Conservation (phyloP, 2,888 invertebrate species). For the Tuta absoluta region DNA sequence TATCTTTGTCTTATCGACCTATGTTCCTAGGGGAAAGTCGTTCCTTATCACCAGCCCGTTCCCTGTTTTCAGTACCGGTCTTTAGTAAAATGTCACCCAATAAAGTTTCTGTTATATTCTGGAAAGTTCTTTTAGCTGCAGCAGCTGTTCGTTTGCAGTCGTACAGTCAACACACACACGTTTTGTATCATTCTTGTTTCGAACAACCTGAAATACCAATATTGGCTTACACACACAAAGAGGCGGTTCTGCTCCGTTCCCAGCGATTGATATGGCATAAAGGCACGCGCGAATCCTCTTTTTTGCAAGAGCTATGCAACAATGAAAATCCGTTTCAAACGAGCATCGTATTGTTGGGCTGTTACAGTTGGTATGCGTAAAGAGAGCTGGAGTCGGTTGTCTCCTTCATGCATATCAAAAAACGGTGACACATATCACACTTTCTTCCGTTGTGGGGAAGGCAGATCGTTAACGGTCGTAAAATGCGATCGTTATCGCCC, state of each 20-base stretch:
- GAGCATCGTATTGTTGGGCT: neutral
- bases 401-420: neutral
- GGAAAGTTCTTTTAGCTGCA: neutral
- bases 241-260: neutral
- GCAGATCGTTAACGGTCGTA: too few species aligned
- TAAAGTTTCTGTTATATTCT: too few species aligned
- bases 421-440: neutral
- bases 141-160: neutral
- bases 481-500: too few species aligned
- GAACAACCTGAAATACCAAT: slow-evolving; percentile 11
- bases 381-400: neutral
- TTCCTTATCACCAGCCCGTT: too few species aligned
- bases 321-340: slow-evolving; percentile 11
- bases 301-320: slow-evolving; percentile 7
- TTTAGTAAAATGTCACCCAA: too few species aligned
- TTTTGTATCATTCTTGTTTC: neutral
- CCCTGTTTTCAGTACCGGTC: too few species aligned
- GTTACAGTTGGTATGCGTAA: slow-evolving; percentile 4
- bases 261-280: slow-evolving; percentile 18
- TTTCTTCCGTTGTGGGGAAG: too few species aligned
- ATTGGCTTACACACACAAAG: slow-evolving; percentile 15
- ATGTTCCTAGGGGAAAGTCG: too few species aligned
- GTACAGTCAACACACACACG: neutral
- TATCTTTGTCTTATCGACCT: too few species aligned
- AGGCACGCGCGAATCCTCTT: neutral